Conservation (phyloP, 2,113 vertebrate genomes). For the Vombatus ursinus region DNA sequence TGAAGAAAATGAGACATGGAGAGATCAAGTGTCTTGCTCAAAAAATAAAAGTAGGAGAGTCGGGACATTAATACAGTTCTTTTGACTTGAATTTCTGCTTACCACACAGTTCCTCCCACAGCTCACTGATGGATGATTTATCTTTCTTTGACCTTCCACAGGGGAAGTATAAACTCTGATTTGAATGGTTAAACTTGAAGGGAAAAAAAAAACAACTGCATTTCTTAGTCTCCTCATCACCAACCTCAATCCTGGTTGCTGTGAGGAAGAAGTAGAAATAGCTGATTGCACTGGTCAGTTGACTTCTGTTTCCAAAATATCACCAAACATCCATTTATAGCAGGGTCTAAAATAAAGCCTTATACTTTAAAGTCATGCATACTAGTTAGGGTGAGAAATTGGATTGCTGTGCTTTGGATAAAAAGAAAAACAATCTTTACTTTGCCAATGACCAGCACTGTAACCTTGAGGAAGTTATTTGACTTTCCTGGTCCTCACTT, state of each 20-base stretch:
- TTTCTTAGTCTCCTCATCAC: neutral
- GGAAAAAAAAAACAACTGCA: neutral
- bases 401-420: neutral
- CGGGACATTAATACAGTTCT: neutral
- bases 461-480: neutral
- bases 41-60: neutral
- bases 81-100: neutral
- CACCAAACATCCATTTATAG: neutral
- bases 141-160: neutral
- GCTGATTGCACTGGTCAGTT: neutral
- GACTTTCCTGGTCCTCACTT: neutral
- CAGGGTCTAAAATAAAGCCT: slow-evolving; percentile 10
- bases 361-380: neutral
- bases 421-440: neutral
- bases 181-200: neutral
- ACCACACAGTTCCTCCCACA: neutral
- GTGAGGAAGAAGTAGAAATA: neutral
- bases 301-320: neutral
- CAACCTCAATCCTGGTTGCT: neutral
- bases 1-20: neutral
- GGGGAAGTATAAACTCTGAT: neutral
- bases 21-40: neutral
- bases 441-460: neutral
- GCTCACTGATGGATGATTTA: neutral
- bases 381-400: neutral